Conservation (phyloP, 2,113 vertebrate genomes). For the Brevimyrus niger region DNA sequence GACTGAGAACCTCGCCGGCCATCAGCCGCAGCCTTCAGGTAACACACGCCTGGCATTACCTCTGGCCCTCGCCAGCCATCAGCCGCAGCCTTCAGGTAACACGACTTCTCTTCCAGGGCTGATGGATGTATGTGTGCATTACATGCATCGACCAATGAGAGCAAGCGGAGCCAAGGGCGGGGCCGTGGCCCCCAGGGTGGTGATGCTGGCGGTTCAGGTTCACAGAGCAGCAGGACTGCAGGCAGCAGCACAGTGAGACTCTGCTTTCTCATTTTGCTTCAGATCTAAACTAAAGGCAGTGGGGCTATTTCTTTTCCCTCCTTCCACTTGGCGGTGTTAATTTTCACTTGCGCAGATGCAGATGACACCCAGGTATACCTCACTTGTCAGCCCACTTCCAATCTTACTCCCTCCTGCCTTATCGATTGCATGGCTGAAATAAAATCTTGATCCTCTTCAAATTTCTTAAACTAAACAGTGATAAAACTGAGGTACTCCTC, state of each 20-base stretch:
- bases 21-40: slow-evolving; percentile 68
- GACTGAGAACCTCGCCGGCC: slow-evolving; percentile 47
- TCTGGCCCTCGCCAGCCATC: slow-evolving; percentile 32
- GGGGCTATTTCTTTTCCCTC: no score
- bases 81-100: slow-evolving; percentile 15
- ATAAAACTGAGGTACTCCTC: no score
- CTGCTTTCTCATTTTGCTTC: not conserved
- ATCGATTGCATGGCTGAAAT: no score
- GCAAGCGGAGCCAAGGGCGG: slow-evolving; percentile 38
- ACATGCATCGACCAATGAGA: slow-evolving; percentile 58
- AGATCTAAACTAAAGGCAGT: not conserved
- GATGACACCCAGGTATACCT: no score
- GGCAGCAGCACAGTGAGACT: slow-evolving; percentile 78
- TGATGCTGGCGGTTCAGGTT: slow-evolving; percentile 72
- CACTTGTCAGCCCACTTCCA: no score
- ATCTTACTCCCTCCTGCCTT: no score
- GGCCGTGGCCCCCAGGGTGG: slow-evolving; percentile 51
- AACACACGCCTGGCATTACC: not conserved
- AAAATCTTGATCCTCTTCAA: no score
- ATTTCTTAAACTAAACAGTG: no score
- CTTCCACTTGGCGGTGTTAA: no score
- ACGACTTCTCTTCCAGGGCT: slow-evolving; percentile 59
- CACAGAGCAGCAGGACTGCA: slow-evolving; percentile 83
- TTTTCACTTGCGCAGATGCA: no score
- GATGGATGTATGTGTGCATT: slow-evolving; percentile 74